Evolutionary conservation across 2,797 vertebrate species (phyloP).

Genomic region (Pseudochaenichthys georgianus): DNA sequence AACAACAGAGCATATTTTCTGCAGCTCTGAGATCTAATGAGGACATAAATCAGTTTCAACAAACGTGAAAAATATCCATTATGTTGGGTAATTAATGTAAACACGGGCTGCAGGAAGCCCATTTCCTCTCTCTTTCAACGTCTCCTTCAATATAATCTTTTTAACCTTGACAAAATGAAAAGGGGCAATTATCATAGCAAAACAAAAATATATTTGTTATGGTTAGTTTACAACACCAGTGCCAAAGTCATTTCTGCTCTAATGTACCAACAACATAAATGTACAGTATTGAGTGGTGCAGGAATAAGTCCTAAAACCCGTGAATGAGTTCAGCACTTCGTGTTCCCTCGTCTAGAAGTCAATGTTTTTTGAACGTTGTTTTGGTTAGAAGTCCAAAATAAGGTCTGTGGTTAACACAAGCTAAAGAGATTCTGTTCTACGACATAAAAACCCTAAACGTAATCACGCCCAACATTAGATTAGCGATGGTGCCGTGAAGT

Average conservation of each 20-base stretch:
- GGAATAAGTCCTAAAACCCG: too few relatives aligned
- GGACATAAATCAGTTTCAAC: slow-evolving; percentile 36
- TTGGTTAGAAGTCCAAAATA: too few relatives aligned
- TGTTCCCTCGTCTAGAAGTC: too few relatives aligned
- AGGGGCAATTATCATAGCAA: background rate
- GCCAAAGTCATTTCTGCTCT: slow-evolving; percentile 5
- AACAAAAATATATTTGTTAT: background rate
- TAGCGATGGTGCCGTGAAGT: too few relatives aligned
- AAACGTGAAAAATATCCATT: slow-evolving; percentile 31
- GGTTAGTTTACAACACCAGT: background rate
- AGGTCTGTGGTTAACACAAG: too few relatives aligned
- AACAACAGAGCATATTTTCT: slow-evolving; percentile 3
- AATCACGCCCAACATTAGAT: too few relatives aligned
- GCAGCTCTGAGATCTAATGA: slow-evolving; percentile 32
- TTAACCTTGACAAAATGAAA: slow-evolving; percentile 15
- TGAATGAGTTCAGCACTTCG: too few relatives aligned
- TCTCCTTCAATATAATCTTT: background rate
- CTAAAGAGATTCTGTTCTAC: too few relatives aligned
- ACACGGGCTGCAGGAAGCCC: background rate
- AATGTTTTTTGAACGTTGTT: too few relatives aligned
- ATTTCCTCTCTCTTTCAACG: background rate
- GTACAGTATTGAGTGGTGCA: too few relatives aligned
- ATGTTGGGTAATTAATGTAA: slow-evolving; percentile 34
- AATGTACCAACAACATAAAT: background rate
- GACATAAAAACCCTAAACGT: too few relatives aligned